A percentile compares a stretch with the other conserved stretches of the same genome.
Evolutionary conservation across 2,888 invertebrate genomes (phyloP).

Genomic region (Ethmia dodecea): DNA sequence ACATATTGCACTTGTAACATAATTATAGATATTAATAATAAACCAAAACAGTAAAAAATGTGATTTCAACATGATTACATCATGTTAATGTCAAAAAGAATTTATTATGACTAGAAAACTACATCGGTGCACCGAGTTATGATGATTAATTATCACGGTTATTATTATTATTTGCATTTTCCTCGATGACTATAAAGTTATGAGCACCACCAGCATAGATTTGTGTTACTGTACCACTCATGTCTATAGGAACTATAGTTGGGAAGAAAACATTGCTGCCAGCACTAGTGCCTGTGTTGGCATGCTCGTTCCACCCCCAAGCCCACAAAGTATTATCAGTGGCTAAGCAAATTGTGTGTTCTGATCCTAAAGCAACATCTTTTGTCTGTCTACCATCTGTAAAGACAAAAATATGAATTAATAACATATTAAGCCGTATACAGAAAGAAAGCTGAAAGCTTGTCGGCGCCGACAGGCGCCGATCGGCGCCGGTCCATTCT

Average conservation of each 20-base stretch:
- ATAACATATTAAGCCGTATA: neutral
- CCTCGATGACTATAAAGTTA: slow-evolving; percentile 52
- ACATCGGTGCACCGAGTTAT: too few relatives aligned
- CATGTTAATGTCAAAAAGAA: too few relatives aligned
- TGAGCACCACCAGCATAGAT: slow-evolving; percentile 66
- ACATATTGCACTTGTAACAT: too few relatives aligned
- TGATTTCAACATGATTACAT: too few relatives aligned
- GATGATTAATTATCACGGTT: too few relatives aligned
- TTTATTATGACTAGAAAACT: too few relatives aligned
- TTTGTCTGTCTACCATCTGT: slow-evolving; percentile 63
- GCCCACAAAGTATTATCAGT: slow-evolving; percentile 81
- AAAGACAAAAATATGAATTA: slow-evolving; percentile 33
- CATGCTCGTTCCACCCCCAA: slow-evolving; percentile 96
- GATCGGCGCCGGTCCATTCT: too few relatives aligned
- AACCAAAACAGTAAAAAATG: too few relatives aligned
- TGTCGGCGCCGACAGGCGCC: too few relatives aligned
- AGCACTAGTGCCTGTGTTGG: slow-evolving; percentile 85
- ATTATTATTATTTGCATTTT: slow-evolving; percentile 5
- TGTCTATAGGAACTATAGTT: slow-evolving; percentile 41
- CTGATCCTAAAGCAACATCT: slow-evolving; percentile 84
- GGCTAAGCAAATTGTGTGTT: slow-evolving; percentile 85
- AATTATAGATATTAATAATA: too few relatives aligned
- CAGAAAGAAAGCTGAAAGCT: too few relatives aligned
- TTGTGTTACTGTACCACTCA: slow-evolving; percentile 34
- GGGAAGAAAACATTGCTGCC: slow-evolving; percentile 43